Percentiles rank a stretch among this genome's conserved stretches.
These are phyloP conservation scores for Cataglyphis albicans DNA, from an alignment of 2,888 invertebrate species.

Conservation along the genomic window DNA sequence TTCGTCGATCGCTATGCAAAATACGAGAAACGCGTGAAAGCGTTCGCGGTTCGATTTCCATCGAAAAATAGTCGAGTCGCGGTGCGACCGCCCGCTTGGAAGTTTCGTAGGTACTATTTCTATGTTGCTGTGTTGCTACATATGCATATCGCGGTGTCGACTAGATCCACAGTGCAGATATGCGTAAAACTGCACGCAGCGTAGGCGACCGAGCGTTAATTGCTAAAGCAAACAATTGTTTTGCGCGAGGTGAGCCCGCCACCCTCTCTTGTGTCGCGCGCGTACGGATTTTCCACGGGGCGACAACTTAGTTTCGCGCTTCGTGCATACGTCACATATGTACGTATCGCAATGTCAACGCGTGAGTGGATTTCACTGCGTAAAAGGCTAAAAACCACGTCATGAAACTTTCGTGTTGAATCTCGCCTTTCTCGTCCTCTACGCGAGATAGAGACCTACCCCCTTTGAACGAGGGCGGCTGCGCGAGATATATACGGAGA, in stretches of 20 bases:
- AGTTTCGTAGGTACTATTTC: constrained; percentile 17
- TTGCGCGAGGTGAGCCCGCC: constrained; percentile 37
- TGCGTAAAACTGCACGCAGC: constrained; percentile 38
- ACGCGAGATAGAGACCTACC: no score
- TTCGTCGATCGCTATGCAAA: constrained; percentile 15
- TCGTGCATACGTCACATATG: constrained; percentile 39
- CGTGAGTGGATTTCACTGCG: constrained; percentile 30
- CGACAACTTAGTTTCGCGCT: constrained; percentile 60
- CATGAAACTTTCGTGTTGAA: constrained; percentile 40
- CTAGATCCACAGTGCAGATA: constrained; percentile 33
- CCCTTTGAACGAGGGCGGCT: constrained; percentile 18
- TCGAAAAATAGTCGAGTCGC: constrained; percentile 39
- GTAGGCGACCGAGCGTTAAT: constrained; percentile 54
- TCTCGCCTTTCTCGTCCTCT: not conserved
- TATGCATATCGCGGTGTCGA: constrained; percentile 31
- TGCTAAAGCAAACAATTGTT: constrained; percentile 59
- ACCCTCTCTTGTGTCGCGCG: constrained; percentile 8
- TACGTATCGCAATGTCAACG: not conserved
- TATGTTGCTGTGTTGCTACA: constrained; percentile 5
- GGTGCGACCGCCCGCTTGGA: constrained; percentile 17
- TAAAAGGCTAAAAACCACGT: constrained; percentile 52
- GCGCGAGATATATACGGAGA: not conserved
- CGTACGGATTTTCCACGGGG: constrained; percentile 33
- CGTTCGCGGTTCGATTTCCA: constrained; percentile 37
- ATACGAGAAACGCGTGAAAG: constrained; percentile 42